Base-by-base conservation (phyloP, 2,888 invertebrate species). In the Hybos culiciformis region DNA sequence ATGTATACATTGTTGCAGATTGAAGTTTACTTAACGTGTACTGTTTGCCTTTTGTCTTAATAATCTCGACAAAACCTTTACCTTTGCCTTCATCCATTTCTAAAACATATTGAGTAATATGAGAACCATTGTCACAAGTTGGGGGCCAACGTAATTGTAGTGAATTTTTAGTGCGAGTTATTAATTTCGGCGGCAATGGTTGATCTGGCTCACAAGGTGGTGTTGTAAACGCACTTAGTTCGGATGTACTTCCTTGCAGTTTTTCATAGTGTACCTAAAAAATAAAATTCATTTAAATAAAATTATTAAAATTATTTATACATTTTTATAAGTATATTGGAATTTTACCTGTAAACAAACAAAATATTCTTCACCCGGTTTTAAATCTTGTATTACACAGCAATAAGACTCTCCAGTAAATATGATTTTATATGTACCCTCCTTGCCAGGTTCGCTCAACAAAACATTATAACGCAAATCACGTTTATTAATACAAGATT, bases 291-390 rank as follows among this genome's bases (percentile, higher is more conserved):
- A 20, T 19, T 18, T 7, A 5, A 21, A 5, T 15, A 17, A 23
- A 12, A 20, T 19, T 18, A 9, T n/a, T 4, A 15, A 5, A 20
- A 37, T 18, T 29, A 4, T 20, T 37, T 37, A 17, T 4, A 5
- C 19, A 24, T 12, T 32, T 32, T 5, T 12, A 5, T 26, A 5
- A 5, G 26, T 12, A 26, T 12, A 5, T 26, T 7, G 26, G 9
- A 5, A 23, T 26, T 8, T 77, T 53, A 85, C 83, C 65, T 82
- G 82, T 50, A 84, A 70, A 56, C 84, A 81, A 52, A 90, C 80
- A 46, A 81, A 78, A 67, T 90, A 91, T 60, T 86, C 85, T 60
- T 83, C 82, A n/a, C 85, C 86, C 12, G 91, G 90, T 61, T 80
- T 77, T 56, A 91, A 70, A 66, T 90, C 87, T 62, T 84, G 80